A percentile compares a stretch with the other conserved stretches of the same genome.
Evolutionary conservation across 2,797 vertebrate genomes (phyloP).

Genomic region (Natrix natrix): DNA sequence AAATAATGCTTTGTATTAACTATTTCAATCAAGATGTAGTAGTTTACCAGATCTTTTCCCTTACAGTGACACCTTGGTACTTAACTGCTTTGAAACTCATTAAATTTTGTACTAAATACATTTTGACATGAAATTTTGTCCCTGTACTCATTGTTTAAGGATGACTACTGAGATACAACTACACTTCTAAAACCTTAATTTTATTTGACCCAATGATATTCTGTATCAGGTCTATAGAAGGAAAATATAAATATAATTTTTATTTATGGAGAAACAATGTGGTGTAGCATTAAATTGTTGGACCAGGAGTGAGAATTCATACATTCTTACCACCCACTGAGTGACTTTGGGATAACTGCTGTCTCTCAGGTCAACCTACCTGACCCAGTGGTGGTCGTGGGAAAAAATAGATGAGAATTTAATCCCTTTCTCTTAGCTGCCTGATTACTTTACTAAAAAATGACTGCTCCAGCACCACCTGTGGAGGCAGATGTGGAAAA

Average conservation of each 20-base stretch:
- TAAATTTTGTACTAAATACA: neutral
- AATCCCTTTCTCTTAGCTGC: neutral
- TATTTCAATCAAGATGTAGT: neutral
- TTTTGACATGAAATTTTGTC: neutral
- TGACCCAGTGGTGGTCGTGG: neutral
- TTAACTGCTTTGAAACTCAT: neutral
- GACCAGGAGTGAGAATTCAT: neutral
- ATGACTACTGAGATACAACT: neutral
- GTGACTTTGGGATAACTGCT: neutral
- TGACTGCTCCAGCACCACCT: neutral
- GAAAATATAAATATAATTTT: neutral
- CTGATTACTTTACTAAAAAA: neutral
- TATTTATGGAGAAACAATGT: neutral
- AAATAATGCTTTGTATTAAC: neutral
- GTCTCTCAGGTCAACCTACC: neutral
- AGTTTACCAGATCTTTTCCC: neutral
- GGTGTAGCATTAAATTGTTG: neutral
- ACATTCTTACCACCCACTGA: neutral
- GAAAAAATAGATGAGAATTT: neutral
- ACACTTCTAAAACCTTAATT: neutral
- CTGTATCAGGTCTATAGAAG: neutral
- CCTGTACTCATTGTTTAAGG: neutral
- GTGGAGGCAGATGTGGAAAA: neutral
- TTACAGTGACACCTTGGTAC: neutral
- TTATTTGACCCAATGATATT: neutral